Evolutionary conservation across 2,888 invertebrate genomes (phyloP), one percentile per base, ranked within the genome.

Genomic region (Calliopum simillimum): DNA sequence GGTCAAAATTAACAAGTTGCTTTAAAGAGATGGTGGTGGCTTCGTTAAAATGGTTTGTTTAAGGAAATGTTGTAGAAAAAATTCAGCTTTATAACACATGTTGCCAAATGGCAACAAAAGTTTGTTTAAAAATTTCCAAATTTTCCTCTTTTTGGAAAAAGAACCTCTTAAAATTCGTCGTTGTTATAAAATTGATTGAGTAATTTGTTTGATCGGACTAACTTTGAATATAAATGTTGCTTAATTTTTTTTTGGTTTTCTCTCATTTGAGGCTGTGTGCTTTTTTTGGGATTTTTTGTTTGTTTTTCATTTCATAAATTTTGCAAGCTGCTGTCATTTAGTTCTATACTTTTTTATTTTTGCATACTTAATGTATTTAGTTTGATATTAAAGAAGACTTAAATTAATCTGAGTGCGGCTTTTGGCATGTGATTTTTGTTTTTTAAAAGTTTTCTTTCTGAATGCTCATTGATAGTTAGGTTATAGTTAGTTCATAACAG

Each of bases 1-100:
- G 53, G 53, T 69, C 68, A 62, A 69, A 71, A 69, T 72, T 69
- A 73, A 69, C 66, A 72, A 74, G 55, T 73, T 19, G 41, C 59
- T 44, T 59, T 33, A 33, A 43, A 43, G 59, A n/a, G n/a, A n/a
- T n/a, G n/a, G n/a, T n/a, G n/a, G n/a, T 72, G 51, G 66, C 61
- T 71, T 68, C 43, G 58, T 58, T 53, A 53, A 23, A 53, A 53
- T 53, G 19, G 53, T 53, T 53, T 53, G 21, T 19, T 53, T 53
- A 53, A 23, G 33, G 4, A 58, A 19, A 58, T 25, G 33, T 25
- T n/a, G 11, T 13, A 41, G 14, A 23, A 13, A 25, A 58, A 58
- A 58, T 25, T 4, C 16, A 56, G 14, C 3, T 11, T 23, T 5
- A 19, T 14, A 33, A 56, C 23, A 25, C 8, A 53, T 19, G 33